A percentile compares a stretch with the other conserved stretches of the same genome.
Evolutionary conservation across 2,888 invertebrate species (phyloP).

Genomic region (Ochropacha duplaris): DNA sequence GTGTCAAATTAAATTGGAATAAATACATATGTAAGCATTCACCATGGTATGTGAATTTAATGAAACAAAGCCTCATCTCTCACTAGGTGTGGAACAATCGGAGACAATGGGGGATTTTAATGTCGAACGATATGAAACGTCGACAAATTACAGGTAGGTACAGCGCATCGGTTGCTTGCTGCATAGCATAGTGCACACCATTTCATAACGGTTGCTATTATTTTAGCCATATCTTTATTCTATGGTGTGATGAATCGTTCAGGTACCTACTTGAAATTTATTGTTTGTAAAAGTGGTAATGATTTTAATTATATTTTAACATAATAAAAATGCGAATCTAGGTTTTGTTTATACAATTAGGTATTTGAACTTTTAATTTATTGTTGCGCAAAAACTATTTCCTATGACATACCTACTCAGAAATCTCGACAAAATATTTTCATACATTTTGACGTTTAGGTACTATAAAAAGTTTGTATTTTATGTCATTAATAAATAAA

Average conservation of each 20-base stretch:
- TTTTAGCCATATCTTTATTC: neutral
- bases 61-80: constrained; percentile 20
- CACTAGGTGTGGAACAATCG: constrained; percentile 11
- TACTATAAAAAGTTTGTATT: too few relatives aligned
- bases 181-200: neutral
- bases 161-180: neutral
- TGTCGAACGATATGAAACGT: neutral
- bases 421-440: too few relatives aligned
- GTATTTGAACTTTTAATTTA: too few relatives aligned
- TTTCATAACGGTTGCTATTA: constrained; percentile 5
- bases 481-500: too few relatives aligned
- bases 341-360: too few relatives aligned
- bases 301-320: too few relatives aligned
- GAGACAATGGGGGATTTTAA: constrained; percentile 14
- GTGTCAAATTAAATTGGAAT: constrained; percentile 13
- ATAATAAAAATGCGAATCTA: too few relatives aligned
- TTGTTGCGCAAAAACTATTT: too few relatives aligned
- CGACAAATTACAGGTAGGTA: neutral
- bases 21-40: constrained; percentile 8
- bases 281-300: neutral
- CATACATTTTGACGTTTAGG: too few relatives aligned
- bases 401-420: too few relatives aligned
- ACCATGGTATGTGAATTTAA: constrained; percentile 1
- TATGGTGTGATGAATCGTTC: neutral
- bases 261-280: neutral